Evolutionary conservation across 2,113 vertebrate species (phyloP).

Genomic region (Cinclus cinclus): DNA sequence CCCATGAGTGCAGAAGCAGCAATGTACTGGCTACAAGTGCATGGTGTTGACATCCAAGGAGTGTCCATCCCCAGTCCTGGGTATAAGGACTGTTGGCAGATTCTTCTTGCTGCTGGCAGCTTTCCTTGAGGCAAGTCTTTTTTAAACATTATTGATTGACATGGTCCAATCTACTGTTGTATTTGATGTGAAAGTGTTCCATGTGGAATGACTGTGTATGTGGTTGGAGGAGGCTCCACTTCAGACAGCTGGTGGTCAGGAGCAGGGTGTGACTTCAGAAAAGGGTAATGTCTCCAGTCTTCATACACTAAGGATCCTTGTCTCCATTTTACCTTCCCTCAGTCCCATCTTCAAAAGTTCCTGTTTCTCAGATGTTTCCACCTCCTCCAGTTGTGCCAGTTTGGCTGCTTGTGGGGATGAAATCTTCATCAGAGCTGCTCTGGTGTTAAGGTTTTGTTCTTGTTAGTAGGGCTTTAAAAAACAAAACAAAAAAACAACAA

Average conservation of each 20-base stretch:
- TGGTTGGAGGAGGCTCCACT: not conserved
- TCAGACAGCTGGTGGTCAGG: not conserved
- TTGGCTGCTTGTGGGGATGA: not conserved
- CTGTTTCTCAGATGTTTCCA: slow-evolving; percentile 39
- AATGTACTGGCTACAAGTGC: not conserved
- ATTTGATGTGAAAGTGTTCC: not conserved
- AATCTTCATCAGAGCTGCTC: not conserved
- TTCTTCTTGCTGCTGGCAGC: not conserved
- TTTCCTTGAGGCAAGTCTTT: not conserved
- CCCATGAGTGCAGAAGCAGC: not conserved
- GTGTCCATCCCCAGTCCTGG: not conserved
- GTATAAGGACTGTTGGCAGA: not conserved
- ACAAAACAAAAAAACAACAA: not conserved
- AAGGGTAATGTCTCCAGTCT: not conserved
- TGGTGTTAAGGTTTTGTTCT: not conserved
- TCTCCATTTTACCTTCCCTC: not conserved
- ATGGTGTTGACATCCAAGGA: not conserved
- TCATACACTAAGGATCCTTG: not conserved
- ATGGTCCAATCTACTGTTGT: not conserved
- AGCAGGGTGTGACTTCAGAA: not conserved
- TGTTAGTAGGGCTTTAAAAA: not conserved
- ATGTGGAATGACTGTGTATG: not conserved
- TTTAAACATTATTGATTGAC: not conserved
- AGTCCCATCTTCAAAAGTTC: slow-evolving; percentile 39
- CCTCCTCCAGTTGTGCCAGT: slow-evolving; percentile 55